Evolutionary conservation across 64 coral and sea anemone species (phyloP), one percentile per base, ranked within the genome.

Genomic region (Dendronephthya gigantea): DNA sequence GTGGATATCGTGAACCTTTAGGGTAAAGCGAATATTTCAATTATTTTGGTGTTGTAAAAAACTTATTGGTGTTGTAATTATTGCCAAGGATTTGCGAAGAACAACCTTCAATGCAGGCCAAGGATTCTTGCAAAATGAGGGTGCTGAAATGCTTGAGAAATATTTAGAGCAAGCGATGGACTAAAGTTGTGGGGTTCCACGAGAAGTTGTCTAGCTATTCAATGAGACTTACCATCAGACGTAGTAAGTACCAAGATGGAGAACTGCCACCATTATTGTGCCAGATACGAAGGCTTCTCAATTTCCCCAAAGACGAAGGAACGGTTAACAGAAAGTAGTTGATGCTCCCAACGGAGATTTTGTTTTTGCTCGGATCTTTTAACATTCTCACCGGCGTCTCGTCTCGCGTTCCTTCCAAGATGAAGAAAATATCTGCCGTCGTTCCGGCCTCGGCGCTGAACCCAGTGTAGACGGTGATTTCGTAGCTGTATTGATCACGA

Each of bases 391-490:
- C 91, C 7, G 92, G 88, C 2, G 89, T 89, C 68, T 97, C 91
- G 30, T 91, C 94, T 15, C 90, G 88, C 5, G 90, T 91, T 0
- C 94, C 94, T 10, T 91, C 66, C 15, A 97, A 35, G 15, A 93
- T 97, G 32, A 97, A 97, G 17, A 48, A 91, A 16, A 97, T 86
- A 12, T 93, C 88, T 16, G 94, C 88, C 30, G 91, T 91, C 22
- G 94, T 97, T 7, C 75, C 91, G 1, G 94, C 94, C 28, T 86
- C 86, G 43, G 90, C 92, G 12, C 91, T 91, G 66, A 86, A 97
- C 0, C 94, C 94, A 1, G 94, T 97, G 65, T 90, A 97, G 19
- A 97, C 94, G n/a, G 94, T 97, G 22, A 97, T 97, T 50, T 97
- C 94, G 58, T 97, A 97, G 66, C 89, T 91, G 28, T 84, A 88